These are phyloP conservation scores for Bothrops jararaca DNA, from an alignment of 2,113 vertebrate species.

Conservation along the genomic window DNA sequence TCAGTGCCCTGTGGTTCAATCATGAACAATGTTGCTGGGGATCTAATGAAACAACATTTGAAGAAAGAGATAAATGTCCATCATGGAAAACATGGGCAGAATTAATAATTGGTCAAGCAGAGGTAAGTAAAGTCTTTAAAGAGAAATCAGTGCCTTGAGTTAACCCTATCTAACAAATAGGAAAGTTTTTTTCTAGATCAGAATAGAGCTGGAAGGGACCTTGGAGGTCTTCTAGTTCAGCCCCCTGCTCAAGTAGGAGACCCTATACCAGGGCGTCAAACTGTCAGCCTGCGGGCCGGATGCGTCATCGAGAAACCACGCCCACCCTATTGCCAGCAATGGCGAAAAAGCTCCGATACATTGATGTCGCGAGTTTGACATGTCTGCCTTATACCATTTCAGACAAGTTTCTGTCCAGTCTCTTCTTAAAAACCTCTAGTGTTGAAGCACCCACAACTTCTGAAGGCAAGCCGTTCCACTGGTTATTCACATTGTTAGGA, in stretches of 20 bases:
- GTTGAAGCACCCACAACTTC: background rate
- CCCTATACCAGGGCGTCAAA: background rate
- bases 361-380: no score
- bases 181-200: background rate
- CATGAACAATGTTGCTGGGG: slow-evolving; percentile 98
- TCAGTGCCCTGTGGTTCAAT: slow-evolving; percentile 96
- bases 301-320: no score
- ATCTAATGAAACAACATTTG: slow-evolving; percentile 93
- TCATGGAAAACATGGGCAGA: slow-evolving; percentile 99
- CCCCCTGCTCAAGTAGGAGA: background rate
- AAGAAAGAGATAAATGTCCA: slow-evolving; percentile 95
- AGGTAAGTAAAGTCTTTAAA: slow-evolving; percentile 76
- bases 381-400: background rate
- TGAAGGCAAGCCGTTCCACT: background rate
- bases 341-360: no score
- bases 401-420: background rate
- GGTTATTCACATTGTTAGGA: background rate
- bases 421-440: background rate
- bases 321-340: no score
- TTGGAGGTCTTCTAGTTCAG: background rate
- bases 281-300: no score
- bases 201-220: background rate
- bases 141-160: background rate
- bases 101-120: slow-evolving; percentile 93
- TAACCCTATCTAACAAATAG: background rate